Evolutionary conservation across 2,797 vertebrate species (phyloP).

Genomic region (Gouania willdenowi): DNA sequence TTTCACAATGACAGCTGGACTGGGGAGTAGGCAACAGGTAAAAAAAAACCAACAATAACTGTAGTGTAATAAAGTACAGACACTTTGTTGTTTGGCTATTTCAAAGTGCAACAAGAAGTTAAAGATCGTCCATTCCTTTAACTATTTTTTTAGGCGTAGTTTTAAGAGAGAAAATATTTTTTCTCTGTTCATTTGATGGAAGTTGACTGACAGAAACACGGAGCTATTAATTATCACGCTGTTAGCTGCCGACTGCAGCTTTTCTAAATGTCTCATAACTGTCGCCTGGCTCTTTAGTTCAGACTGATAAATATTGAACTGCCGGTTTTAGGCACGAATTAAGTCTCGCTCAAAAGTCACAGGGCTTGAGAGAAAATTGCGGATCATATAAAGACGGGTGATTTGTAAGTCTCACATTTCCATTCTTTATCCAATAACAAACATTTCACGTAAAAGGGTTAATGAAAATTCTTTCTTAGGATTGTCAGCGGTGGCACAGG

Average conservation of each 20-base stretch:
- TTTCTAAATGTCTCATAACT: constrained; percentile 36
- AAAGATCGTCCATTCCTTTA: background rate
- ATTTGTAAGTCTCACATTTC: constrained; percentile 46
- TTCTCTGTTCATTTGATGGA: constrained; percentile 3
- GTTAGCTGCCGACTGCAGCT: constrained; percentile 2
- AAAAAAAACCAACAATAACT: constrained; percentile 19
- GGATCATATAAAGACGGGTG: constrained; percentile 39
- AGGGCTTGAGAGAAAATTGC: constrained; percentile 40
- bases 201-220: constrained; percentile 19
- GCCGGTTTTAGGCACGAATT: constrained; percentile 42
- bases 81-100: constrained; percentile 1
- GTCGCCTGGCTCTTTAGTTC: constrained; percentile 16
- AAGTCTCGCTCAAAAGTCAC: constrained; percentile 34
- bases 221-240: constrained; percentile 12
- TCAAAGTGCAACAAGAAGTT: background rate
- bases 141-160: constrained; percentile 1
- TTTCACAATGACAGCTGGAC: constrained; percentile 25
- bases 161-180: background rate
- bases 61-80: constrained; percentile 16
- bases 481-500: constrained; percentile 25
- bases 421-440: constrained; percentile 50
- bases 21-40: constrained; percentile 20
- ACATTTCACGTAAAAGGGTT: constrained; percentile 52
- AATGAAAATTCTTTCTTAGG: constrained; percentile 41
- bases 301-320: constrained; percentile 57